Evolutionary conservation across 2,888 invertebrate species (phyloP).

Genomic region (Scaptomyza caliginosa): DNA sequence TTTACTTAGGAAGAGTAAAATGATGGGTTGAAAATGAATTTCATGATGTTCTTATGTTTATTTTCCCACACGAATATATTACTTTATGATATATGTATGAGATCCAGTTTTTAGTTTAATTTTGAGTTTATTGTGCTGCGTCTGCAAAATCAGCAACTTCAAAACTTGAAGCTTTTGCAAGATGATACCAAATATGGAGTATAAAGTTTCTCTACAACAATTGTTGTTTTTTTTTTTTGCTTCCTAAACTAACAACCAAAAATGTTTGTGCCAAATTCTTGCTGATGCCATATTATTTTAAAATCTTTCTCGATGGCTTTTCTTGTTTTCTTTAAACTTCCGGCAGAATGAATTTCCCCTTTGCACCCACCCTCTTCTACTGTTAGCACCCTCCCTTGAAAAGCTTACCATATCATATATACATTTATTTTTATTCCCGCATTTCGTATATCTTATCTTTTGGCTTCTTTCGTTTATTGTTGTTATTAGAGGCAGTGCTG

Average conservation of each 20-base stretch:
- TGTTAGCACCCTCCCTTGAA: no score
- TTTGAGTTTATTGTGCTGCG: not conserved
- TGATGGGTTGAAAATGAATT: no score
- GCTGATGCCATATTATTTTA: not conserved
- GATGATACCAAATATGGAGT: not conserved
- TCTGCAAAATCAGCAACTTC: not conserved
- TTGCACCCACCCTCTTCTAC: not conserved
- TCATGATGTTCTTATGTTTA: no score
- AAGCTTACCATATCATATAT: not conserved
- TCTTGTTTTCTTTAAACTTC: not conserved
- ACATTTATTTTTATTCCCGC: constrained; percentile 8
- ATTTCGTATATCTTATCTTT: constrained; percentile 37
- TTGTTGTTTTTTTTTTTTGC: not conserved
- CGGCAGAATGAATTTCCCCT: not conserved
- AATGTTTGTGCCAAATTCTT: not conserved
- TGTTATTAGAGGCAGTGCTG: constrained; percentile 40
- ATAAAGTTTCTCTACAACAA: no score
- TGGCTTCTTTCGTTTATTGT: constrained; percentile 47
- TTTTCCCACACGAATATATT: not conserved
- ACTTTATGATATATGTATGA: not conserved
- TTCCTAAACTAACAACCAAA: not conserved
- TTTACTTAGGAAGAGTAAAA: no score
- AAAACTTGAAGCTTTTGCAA: constrained; percentile 1
- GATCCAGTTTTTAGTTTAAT: not conserved
- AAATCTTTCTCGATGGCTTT: not conserved